A percentile compares a stretch with the other conserved stretches of the same genome.
These are phyloP conservation scores for Plemyria rubiginata DNA, from an alignment of 2,888 invertebrate species.

Conservation along the genomic window DNA sequence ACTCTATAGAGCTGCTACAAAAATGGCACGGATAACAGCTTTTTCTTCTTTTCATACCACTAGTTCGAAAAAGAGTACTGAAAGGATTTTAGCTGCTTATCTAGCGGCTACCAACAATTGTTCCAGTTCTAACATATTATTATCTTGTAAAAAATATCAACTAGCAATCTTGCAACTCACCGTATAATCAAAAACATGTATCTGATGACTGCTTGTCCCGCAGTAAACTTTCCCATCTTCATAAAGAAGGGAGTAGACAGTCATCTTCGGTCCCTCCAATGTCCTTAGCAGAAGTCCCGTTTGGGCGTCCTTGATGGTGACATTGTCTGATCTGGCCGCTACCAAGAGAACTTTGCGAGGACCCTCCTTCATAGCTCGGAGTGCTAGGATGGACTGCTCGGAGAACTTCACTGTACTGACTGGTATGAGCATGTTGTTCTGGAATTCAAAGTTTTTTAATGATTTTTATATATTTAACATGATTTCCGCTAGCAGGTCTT, in stretches of 20 bases:
- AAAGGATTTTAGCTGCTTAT: too few relatives aligned
- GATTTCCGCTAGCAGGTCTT: too few relatives aligned
- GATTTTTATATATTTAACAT: neutral
- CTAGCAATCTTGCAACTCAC: constrained; percentile 78
- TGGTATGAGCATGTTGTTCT: constrained; percentile 84
- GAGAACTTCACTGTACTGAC: constrained; percentile 85
- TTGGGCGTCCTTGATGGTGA: constrained; percentile 89
- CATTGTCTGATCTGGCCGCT: constrained; percentile 88
- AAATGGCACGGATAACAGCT: too few relatives aligned
- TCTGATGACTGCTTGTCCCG: constrained; percentile 89
- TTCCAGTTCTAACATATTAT: too few relatives aligned
- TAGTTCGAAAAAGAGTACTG: too few relatives aligned
- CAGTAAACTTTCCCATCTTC: constrained; percentile 89
- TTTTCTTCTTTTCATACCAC: too few relatives aligned
- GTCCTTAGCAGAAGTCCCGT: constrained; percentile 88
- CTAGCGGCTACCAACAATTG: too few relatives aligned
- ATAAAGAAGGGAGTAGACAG: constrained; percentile 89
- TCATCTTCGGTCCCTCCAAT: constrained; percentile 83
- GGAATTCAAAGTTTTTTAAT: constrained; percentile 46
- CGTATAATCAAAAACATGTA: constrained; percentile 90
- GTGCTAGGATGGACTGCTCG: constrained; percentile 87
- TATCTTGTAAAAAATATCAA: neutral
- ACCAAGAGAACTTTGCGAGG: constrained; percentile 88
- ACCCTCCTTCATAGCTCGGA: constrained; percentile 90
- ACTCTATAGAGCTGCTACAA: too few relatives aligned